A percentile compares a stretch with the other conserved stretches of the same genome.
These are phyloP conservation scores for Amiota mariae DNA, from an alignment of 2,888 invertebrate species.

Conservation along the genomic window DNA sequence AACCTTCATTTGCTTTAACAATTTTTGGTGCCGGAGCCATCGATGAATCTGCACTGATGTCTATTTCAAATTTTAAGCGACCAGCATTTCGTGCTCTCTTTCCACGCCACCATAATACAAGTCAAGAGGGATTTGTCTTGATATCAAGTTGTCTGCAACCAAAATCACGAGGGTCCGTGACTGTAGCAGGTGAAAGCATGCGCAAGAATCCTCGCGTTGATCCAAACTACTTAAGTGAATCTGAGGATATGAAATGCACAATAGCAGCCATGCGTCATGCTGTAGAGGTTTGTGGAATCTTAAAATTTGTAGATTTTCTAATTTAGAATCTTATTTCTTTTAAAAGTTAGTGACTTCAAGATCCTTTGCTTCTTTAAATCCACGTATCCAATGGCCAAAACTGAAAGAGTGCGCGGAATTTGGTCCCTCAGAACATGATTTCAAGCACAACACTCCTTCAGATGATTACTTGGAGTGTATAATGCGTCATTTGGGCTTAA, in stretches of 20 bases:
- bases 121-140: constrained; percentile 81
- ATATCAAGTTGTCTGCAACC: constrained; percentile 82
- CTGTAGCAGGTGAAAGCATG: constrained; percentile 76
- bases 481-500: constrained; percentile 78
- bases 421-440: constrained; percentile 75
- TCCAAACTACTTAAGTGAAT: constrained; percentile 81
- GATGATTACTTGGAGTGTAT: constrained; percentile 79
- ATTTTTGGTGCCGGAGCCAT: constrained; percentile 81
- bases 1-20: constrained; percentile 75
- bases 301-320: background rate
- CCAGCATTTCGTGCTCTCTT: constrained; percentile 79
- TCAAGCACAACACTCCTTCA: constrained; percentile 66
- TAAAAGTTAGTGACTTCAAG: constrained; percentile 73
- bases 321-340: constrained; percentile 49
- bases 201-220: constrained; percentile 80
- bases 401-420: constrained; percentile 76
- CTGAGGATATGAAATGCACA: constrained; percentile 79
- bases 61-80: constrained; percentile 80
- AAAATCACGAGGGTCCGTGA: constrained; percentile 80
- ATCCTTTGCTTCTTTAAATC: constrained; percentile 78
- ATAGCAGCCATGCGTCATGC: constrained; percentile 78
- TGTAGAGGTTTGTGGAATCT: constrained; percentile 61
- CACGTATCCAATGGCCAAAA: constrained; percentile 80
- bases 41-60: constrained; percentile 79
- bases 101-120: constrained; percentile 78